Base-by-base conservation (phyloP, 2,797 vertebrate species). In the Varecia variegata region DNA sequence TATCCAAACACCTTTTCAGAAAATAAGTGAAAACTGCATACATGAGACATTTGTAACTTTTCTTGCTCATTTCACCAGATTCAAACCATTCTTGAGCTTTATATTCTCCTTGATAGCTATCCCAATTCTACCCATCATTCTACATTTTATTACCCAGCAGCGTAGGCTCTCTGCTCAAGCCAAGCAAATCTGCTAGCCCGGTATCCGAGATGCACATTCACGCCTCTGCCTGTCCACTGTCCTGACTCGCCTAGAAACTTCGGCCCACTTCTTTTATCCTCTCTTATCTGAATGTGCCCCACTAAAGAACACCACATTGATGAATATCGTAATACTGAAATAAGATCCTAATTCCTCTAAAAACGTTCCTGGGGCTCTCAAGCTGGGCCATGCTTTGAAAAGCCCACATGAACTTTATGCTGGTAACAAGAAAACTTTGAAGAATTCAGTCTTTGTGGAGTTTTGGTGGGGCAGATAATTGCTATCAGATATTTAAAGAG, bases 301-400 rank as follows among this genome's bases (percentile, higher is more conserved):
- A 40, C 30, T 7, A 60, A 81, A 71, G 56, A 73, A 77, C 13
- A 32, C 12, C 14, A 79, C 11, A 8, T 32, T 32, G 40, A 73
- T 88, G 35, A 62, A 30, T 47, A 23, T 68, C 38, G 88, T 94
- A 52, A 77, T 77, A 52, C 56, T 87, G 67, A 71, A 90, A 60
- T n/a, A 23, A 96, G 62, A 95, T 83, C 11, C 23, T 13, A 2
- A 32, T 25, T 71, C 14, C 38, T 56, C 88, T 65, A 90, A 79
- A 95, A 77, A 27, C 12, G 25, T 68, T 12, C 20, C 50, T 13
- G 27, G 18, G 17, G 14, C 68, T 68, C 52, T 83, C 25, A 74
- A 88, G 45, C 21, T 30, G 30, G 40, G 10, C 32, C 30, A 18
- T 50, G 13, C 54, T 95, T 87, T 88, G 52, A 54, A 92, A 87